Base-by-base conservation (phyloP, 2,888 invertebrate species). In the Drosophila fungiperda region DNA sequence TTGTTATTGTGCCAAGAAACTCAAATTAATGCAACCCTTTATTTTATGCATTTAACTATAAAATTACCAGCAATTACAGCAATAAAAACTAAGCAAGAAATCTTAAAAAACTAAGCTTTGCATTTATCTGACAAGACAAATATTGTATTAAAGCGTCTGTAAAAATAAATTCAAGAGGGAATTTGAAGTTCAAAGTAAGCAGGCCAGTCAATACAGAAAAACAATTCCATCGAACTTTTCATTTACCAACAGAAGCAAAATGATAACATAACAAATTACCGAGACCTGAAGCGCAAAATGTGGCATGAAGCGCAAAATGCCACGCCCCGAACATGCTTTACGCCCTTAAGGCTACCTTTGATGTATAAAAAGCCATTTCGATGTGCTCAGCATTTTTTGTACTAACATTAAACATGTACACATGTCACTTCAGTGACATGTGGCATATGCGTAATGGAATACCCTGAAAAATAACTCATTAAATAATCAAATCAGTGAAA, bases 251-350 rank as follows among this genome's bases (percentile, higher is more conserved):
- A 33, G 42, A 52, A 68, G 55, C 73, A 55, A 64, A 63, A 36
- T 40, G 54, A 45, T 53, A 52, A 45, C 64, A 65, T 74, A 76
- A 78, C 73, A 78, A 84, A 84, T 87, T 82, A 76, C 59, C 17
- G 62, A 57, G 75, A 67, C 68, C 59, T 26, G 68, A 75, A 75
- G 66, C 58, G 87, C 75, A 68, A 84, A 78, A 29, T 29, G 29
- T 29, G 29, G 29, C 59, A 60, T 55, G 66, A 59, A 50, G 35
- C 20, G 9, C 26, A 33, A n/a, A 15, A 36, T 32, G 52, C 32
- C 50, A 68, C 54, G 32, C 66, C 58, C 8, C 20, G 6, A 8
- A 50, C 20, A 62, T 20, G 49, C 9, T 36, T 3, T 9, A 35
- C 65, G 67, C 53, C 70, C 76, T 54, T 38, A 68, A 38, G 42